These are phyloP conservation scores for Pemphredon lugubris DNA, from an alignment of 2,888 invertebrate genomes.

Conservation along the genomic window DNA sequence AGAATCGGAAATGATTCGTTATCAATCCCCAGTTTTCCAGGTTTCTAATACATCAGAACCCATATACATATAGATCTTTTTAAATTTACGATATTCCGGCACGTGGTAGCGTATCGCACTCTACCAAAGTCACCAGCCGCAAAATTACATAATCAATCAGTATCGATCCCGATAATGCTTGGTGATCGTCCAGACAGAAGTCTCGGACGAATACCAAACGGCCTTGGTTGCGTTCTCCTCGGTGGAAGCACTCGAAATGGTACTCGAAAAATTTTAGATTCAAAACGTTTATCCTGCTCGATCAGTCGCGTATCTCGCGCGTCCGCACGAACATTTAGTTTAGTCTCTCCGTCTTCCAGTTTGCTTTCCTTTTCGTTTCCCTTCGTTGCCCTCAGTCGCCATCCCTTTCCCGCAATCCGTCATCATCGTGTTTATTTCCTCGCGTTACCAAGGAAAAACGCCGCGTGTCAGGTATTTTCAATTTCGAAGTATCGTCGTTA, in stretches of 20 bases:
- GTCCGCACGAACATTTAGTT: neutral
- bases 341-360: neutral
- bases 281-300: neutral
- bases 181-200: neutral
- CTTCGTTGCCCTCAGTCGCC: too few species aligned
- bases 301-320: neutral
- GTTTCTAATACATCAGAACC: too few species aligned
- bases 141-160: constrained; percentile 24
- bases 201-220: neutral
- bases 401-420: too few species aligned
- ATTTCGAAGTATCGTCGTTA: too few species aligned
- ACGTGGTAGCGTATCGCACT: neutral
- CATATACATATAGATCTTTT: too few species aligned
- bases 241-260: neutral
- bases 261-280: constrained; percentile 1
- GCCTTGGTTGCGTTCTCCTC: constrained; percentile 4
- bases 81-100: neutral
- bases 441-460: too few species aligned
- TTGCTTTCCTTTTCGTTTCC: neutral
- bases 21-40: too few species aligned
- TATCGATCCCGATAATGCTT: constrained; percentile 29
- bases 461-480: too few species aligned
- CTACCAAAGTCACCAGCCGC: neutral
- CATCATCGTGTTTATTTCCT: too few species aligned
- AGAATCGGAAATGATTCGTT: too few species aligned